Evolutionary conservation across 2,113 vertebrate genomes (phyloP), one percentile per base, ranked within the genome.

Genomic region (Calonectris borealis): DNA sequence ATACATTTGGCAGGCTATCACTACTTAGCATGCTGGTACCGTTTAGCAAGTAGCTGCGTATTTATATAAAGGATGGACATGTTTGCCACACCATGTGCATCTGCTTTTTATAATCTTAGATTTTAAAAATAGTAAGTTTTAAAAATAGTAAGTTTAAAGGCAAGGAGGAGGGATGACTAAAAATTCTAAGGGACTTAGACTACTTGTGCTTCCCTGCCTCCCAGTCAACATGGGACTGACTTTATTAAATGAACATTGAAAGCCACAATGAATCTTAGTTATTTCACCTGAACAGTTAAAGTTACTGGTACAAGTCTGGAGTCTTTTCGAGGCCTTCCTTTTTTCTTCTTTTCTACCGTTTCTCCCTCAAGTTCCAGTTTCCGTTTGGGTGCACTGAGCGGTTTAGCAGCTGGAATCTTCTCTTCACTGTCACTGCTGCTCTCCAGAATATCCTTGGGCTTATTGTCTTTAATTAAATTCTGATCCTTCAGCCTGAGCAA

Each of bases 381-480:
- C 76, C 99, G 96, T 96, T 99, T 99, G 92, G 98, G 97, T 21
- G 98, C 97, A 2, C 98, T 94, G 86, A 99, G 96, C 16, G 98
- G 98, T 90, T 99, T 99, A 79, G 98, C 96, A 93, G 97, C 88
- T 32, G 98, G 98, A 85, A 98, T 98, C 95, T 99, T 99, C 94
- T 99, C 99, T 25, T 99, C 99, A 4, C 99, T 99, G 98, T 99
- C 99, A 73, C 99, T 99, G 98, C 99, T 99, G 71, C 99, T 99
- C 31, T 99, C 99, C 64, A 98, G 88, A 48, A 97, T 91, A 10
- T 99, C 99, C 96, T 98, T 99, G 38, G 95, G 80, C 65, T 99
- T 99, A 22, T 88, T 60, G 14, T 99, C 99, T 93, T 99, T 99
- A 82, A 97, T 94, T 54, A 97, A 86, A 54, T 98, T 98, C 87